Evolutionary conservation across 2,888 invertebrate species (phyloP), one percentile per base, ranked within the genome.

Genomic region (Eudemis profundana): DNA sequence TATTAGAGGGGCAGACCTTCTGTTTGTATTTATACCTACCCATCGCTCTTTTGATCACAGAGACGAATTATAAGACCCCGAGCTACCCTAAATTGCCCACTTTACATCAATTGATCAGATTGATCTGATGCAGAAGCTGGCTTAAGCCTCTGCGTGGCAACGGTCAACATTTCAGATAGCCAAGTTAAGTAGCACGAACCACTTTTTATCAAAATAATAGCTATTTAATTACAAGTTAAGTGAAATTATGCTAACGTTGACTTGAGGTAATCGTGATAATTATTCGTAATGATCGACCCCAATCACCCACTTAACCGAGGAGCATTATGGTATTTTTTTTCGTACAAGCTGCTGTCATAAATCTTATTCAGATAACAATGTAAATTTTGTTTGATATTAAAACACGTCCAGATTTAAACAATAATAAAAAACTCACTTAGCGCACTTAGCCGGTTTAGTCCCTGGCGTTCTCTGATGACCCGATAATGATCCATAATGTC

Each of bases 51-150:
- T 15, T 17, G 12, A 33, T 17, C 5, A 33, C 44, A 36, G 19
- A 29, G 15, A 3, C 19, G 42, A 21, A 36, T 44, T 21, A 61
- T 19, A 17, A 42, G 29, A 44, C 33, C 40, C 44, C 51, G 33
- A 36, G 40, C 78, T 15, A 8, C 73, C 74, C 73, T 71, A 74
- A 78, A 84, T 81, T 84, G 77, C 78, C 78, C 78, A 74, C 71
- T 73, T 56, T 51, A 69, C 62, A 69, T 72, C 71, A 71, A 49
- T 19, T 14, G 51, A 21, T 40, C 44, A 15, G 15, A 61, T 15
- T 4, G 15, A n/a, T n/a, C n/a, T n/a, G n/a, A n/a, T n/a, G n/a
- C n/a, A n/a, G n/a, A n/a, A n/a, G n/a, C n/a, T n/a, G 10, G 10
- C 10, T 10, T 10, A 27, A 40, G 8, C 15, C 57, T 54, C 27